Evolutionary conservation across 37 sponge, comb jelly and placozoan species (phyloP), one percentile per base, ranked within the genome.

Genomic region (Axinella damicornis): DNA sequence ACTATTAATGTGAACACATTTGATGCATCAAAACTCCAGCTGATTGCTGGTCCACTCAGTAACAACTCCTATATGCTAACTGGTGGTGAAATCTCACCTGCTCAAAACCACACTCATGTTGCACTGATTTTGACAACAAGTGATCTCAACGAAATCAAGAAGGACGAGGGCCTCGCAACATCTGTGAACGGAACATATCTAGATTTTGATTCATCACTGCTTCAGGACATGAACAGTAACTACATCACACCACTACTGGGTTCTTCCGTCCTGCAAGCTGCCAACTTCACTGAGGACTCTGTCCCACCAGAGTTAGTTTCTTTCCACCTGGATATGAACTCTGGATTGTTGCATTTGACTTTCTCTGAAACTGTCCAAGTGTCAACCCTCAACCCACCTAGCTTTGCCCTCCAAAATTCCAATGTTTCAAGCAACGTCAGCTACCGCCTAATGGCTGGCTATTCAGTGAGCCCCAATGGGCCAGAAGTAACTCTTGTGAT

Each of bases 141-240:
- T 76, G 97, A 96, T 70, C 80, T 96, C 66, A 96, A 94, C 77
- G 90, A 89, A 70, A 79, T 96, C 35, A 96, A 96, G 92, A 91
- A 88, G 39, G 13, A 68, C 28, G 89, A 91, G 33, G 27, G 59
- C 22, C 82, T 96, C n/a, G 92, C 92, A 25, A 86, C 81, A 17
- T 64, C 74, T 35, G 25, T 59, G 1, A 31, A 53, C 54, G 91
- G 75, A 66, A 79, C 82, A 16, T 88, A 71, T 65, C 53, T 96
- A 14, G 9, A 40, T 2, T 79, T 82, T 59, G 54, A 79, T n/a
- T 18, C 35, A 41, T 30, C 73, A 40, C 73, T 96, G 28, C 56
- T 96, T 34, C 56, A 46, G 0, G 97, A 96, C 72, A 96, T 94
- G 92, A 84, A 85, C 41, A 57, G 53, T n/a, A 96, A 96, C 69